phyloP scores from a whole-genome alignment of 2,888 invertebrate genomes.

The Drosophila putrida region DNA sequence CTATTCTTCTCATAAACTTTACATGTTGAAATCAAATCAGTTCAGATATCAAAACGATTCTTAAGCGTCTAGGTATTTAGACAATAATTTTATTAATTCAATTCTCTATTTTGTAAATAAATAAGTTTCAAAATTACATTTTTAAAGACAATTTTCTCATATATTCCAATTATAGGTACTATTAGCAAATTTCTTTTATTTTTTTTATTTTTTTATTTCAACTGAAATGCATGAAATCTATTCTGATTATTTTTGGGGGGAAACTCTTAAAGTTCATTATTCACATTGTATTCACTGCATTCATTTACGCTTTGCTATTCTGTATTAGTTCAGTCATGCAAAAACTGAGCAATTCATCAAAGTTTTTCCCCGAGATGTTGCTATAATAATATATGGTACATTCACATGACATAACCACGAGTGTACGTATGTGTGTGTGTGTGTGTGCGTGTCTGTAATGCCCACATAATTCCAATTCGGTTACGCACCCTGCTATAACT shows the following conservation, averaged over 20 bases:
- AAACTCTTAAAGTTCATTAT: conserved; percentile 13
- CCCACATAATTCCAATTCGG: conserved; percentile 52
- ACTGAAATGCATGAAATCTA: neutral
- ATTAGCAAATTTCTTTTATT: too few relatives aligned
- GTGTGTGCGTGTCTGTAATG: conserved; percentile 29
- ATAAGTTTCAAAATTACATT: too few relatives aligned
- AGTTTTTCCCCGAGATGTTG: conserved; percentile 29
- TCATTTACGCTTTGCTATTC: conserved; percentile 32
- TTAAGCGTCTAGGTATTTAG: too few relatives aligned
- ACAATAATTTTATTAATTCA: too few relatives aligned
- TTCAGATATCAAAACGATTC: too few relatives aligned
- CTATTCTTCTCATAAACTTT: too few relatives aligned
- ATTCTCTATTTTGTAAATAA: too few relatives aligned
- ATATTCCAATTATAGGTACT: too few relatives aligned
- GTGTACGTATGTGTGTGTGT: conserved; percentile 16
- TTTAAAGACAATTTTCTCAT: too few relatives aligned
- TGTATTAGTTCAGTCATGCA: conserved; percentile 47
- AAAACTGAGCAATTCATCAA: conserved; percentile 54
- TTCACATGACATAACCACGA: conserved; percentile 47
- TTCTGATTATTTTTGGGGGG: neutral
- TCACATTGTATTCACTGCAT: conserved; percentile 19
- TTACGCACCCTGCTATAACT: conserved; percentile 42
- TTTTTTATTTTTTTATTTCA: too few relatives aligned
- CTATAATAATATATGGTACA: conserved; percentile 51
- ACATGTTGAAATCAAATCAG: too few relatives aligned